Base-by-base conservation (phyloP, 1,140 invertebrate genomes). In the Parasteatoda tepidariorum region DNA sequence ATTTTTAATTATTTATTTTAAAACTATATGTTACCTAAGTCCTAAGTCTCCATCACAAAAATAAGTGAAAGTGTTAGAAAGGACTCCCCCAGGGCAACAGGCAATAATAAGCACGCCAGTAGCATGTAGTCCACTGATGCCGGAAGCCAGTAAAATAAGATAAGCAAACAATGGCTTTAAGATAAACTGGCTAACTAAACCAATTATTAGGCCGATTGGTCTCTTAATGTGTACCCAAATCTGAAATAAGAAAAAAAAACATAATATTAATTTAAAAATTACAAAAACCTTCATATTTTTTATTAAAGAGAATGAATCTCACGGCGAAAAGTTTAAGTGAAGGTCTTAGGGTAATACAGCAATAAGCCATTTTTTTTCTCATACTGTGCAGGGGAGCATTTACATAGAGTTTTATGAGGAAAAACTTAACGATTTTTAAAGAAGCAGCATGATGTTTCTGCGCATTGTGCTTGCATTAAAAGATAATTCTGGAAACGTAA, bases 21-120 rank as follows among this genome's bases (percentile, higher is more conserved):
- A 48, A 4, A 2, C 4, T 13, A 48, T 48, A 48, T 13, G 38
- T 59, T 84, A 89, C 89, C 89, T 89, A 41, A 90, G 86, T 15
- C 88, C 86, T 4, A 90, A 84, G 76, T 90, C 89, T 26, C 89
- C 89, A 38, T 89, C 88, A 33, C 82, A 83, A 86, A 88, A 89
- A 83, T 88, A 89, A 2, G 89, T 87, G 85, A 89, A 89, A 38
- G 89, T 86, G 71, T 89, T 90, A 9, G 89, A 89, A 59, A 88
- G 88, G 11, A 88, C 86, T n/a, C 89, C 89, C 0, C 89, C 88
- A 2, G 89, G 89, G 78, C 87, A 87, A 70, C 87, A 89, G 18
- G 87, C 86, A 28, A 90, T 86, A 26, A 90, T 86, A 5, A 90
- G 85, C 82, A 88, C 85, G 4, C 86, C 86, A 54, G 84, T 83